These are phyloP conservation scores for Zingel zingel DNA, from an alignment of 2,113 vertebrate genomes.

Conservation along the genomic window DNA sequence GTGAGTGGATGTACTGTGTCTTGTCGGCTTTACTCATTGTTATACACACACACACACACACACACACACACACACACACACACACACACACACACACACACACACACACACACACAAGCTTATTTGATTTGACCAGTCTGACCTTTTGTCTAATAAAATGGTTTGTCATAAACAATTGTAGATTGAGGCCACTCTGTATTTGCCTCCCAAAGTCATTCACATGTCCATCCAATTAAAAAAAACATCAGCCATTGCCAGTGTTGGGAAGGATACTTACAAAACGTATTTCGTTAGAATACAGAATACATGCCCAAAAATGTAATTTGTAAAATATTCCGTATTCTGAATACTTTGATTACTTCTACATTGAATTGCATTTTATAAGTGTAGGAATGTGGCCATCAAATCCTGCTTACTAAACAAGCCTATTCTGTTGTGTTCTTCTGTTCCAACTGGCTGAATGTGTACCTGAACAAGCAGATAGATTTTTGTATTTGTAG, in stretches of 20 bases:
- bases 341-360: no score
- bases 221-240: background rate
- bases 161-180: constrained; percentile 7
- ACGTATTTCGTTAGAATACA: no score
- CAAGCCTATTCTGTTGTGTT: no score
- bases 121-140: constrained; percentile 15
- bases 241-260: background rate
- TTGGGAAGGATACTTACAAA: no score
- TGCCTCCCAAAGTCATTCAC: background rate
- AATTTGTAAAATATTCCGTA: no score
- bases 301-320: no score
- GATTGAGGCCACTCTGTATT: background rate
- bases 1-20: constrained; percentile 11
- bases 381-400: no score
- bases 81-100: background rate
- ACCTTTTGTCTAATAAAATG: constrained; percentile 14
- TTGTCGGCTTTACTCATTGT: constrained; percentile 38
- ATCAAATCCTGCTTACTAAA: no score
- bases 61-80: constrained; percentile 16
- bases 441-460: no score
- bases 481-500: no score
- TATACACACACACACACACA: constrained; percentile 10
- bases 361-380: no score
- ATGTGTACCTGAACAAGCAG: no score
- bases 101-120: background rate